A percentile compares a stretch with the other conserved stretches of the same genome.
Evolutionary conservation across 1,140 invertebrate genomes (phyloP).

Genomic region (Hesperophylax magnus): DNA sequence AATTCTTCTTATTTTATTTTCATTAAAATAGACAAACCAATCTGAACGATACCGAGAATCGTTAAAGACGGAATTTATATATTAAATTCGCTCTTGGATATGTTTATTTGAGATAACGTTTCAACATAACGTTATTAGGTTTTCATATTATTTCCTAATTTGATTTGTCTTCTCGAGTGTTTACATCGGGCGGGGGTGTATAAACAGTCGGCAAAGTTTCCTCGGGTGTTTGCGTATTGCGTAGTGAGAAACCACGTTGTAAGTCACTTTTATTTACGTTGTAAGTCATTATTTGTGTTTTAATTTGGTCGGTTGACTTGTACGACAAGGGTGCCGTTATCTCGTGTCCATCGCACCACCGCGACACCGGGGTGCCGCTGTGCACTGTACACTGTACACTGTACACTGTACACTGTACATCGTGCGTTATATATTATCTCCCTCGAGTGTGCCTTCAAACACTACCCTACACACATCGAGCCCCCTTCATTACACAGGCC

Average conservation of each 20-base stretch:
- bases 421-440: too few relatives aligned
- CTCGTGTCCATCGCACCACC: not conserved
- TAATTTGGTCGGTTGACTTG: not conserved
- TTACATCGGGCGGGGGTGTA: constrained; percentile 20
- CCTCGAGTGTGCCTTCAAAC: too few relatives aligned
- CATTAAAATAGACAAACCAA: not conserved
- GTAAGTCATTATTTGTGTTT: not conserved
- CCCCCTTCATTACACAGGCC: too few relatives aligned
- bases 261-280: too few relatives aligned
- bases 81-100: not conserved
- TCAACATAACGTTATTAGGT: not conserved
- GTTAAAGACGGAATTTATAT: not conserved
- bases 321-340: not conserved
- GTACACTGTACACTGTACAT: constrained; percentile 21
- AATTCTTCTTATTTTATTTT: not conserved
- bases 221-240: not conserved
- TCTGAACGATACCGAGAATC: not conserved
- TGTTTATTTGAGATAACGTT: constrained; percentile 12
- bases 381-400: not conserved
- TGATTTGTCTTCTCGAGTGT: constrained; percentile 5
- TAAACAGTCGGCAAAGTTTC: not conserved
- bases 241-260: not conserved
- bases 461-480: constrained; percentile 27
- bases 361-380: not conserved
- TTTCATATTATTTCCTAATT: constrained; percentile 25